Conservation (phyloP, 2,797 vertebrate species). For the Spheniscus humboldti region DNA sequence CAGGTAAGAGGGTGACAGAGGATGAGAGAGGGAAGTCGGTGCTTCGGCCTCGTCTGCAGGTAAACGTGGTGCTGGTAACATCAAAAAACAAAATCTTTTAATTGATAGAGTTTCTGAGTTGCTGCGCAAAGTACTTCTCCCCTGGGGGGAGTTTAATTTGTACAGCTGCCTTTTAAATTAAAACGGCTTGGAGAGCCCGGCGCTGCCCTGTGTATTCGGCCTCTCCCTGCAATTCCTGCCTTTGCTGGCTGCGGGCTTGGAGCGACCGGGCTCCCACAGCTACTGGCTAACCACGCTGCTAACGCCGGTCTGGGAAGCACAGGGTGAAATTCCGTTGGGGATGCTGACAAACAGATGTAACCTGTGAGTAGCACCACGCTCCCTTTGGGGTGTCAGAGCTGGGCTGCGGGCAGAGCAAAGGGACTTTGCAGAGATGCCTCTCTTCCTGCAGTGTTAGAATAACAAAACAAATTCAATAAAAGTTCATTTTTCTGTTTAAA, state of each 20-base stretch:
- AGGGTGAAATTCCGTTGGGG: neutral
- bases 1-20: neutral
- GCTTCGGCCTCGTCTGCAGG: neutral
- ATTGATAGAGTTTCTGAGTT: neutral
- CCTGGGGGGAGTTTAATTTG: neutral
- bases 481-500: slow-evolving; percentile 59
- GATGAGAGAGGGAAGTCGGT: neutral
- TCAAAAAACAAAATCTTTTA: neutral
- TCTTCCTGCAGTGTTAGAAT: neutral
- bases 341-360: neutral
- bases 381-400: neutral
- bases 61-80: neutral
- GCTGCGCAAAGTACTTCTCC: neutral
- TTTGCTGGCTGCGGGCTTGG: neutral
- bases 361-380: neutral
- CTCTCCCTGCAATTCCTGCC: neutral
- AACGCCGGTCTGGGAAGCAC: neutral
- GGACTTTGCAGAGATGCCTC: neutral
- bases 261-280: neutral
- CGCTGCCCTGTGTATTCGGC: rapidly evolving
- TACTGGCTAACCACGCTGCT: neutral
- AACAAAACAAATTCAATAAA: slow-evolving; percentile 1
- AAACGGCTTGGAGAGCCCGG: neutral
- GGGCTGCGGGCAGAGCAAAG: neutral
- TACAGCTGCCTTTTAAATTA: neutral